Conservation (phyloP, 2,113 vertebrate genomes). For the Microcebus tavaratra region DNA sequence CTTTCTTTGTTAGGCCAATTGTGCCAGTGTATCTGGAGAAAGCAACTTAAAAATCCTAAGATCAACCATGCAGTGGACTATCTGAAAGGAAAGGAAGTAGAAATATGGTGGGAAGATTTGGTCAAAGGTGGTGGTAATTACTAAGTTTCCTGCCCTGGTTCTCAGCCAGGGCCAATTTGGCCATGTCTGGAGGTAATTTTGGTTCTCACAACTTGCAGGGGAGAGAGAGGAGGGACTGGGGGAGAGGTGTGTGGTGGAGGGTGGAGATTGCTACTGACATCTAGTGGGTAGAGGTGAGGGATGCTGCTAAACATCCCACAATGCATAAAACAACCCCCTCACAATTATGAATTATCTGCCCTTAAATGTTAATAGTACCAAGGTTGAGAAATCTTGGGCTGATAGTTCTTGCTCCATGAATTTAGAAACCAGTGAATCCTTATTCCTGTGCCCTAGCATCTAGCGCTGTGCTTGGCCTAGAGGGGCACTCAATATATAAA, state of each 20-base stretch:
- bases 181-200: not conserved
- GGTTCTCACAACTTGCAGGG: not conserved
- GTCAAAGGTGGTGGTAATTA: not conserved
- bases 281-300: not conserved
- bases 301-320: not conserved
- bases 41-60: not conserved
- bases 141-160: not conserved
- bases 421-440: not conserved
- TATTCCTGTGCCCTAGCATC: not conserved
- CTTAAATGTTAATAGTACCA: not conserved
- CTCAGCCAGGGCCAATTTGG: not conserved
- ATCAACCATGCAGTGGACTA: not conserved
- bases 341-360: not conserved
- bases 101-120: not conserved
- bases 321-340: not conserved
- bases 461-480: not conserved
- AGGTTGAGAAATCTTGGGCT: not conserved
- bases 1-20: not conserved
- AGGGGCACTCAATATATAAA: not conserved
- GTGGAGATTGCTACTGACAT: not conserved
- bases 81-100: not conserved
- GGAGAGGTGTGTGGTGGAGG: not conserved
- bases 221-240: not conserved
- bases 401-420: not conserved
- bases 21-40: not conserved